Evolutionary conservation across 2,113 vertebrate genomes (phyloP).

Genomic region (Psammodynastes pulverulentus): DNA sequence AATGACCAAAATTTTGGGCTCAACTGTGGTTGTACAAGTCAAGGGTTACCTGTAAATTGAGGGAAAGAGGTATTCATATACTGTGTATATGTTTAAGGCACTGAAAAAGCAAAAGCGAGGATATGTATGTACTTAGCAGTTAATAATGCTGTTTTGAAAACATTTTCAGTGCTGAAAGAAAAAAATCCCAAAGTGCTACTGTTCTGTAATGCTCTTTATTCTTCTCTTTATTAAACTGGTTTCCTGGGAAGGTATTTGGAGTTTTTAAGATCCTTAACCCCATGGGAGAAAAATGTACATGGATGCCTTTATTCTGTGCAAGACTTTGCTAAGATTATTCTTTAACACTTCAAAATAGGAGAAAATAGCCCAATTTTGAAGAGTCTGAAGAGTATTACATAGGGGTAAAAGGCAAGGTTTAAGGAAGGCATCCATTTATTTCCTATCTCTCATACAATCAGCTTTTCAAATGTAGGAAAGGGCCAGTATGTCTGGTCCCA

Average conservation of each 20-base stretch:
- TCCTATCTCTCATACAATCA: neutral
- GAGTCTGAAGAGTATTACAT: neutral
- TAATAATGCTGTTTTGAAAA: neutral
- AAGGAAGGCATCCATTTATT: neutral
- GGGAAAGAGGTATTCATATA: too few relatives aligned
- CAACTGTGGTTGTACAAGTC: too few relatives aligned
- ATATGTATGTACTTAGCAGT: neutral
- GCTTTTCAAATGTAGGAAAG: neutral
- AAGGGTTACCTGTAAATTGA: too few relatives aligned
- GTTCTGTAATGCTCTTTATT: neutral
- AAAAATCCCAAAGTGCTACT: neutral
- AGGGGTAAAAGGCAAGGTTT: neutral
- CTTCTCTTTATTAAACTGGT: neutral
- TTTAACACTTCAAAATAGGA: neutral
- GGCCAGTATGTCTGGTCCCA: neutral
- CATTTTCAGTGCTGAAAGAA: neutral
- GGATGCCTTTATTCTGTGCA: neutral
- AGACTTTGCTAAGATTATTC: neutral
- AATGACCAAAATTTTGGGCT: too few relatives aligned
- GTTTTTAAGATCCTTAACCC: neutral
- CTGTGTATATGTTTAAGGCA: too few relatives aligned
- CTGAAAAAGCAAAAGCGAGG: neutral
- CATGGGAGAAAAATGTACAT: neutral
- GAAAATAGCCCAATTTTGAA: neutral
- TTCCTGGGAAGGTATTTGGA: neutral